These are phyloP conservation scores for Drosophila santomea DNA, from an alignment of 1,140 invertebrate genomes.

Conservation along the genomic window DNA sequence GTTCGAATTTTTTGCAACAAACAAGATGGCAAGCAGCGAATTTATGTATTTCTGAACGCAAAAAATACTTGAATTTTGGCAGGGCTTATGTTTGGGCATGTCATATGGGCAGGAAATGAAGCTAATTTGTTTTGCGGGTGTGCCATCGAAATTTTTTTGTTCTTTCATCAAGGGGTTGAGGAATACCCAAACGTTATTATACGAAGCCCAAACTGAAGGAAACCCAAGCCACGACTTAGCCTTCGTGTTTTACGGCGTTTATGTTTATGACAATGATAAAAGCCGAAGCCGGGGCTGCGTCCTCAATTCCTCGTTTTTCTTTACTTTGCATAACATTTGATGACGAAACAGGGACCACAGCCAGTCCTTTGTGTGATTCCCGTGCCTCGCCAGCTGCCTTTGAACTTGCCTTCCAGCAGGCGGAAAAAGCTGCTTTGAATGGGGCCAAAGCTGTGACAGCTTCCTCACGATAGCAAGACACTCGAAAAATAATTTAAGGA, in stretches of 20 bases:
- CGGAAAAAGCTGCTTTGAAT: slow-evolving; percentile 34
- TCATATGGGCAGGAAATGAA: slow-evolving; percentile 78
- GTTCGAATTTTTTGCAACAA: slow-evolving; percentile 27
- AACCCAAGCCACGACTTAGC: slow-evolving; percentile 25
- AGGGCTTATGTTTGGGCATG: slow-evolving; percentile 63
- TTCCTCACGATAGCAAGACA: slow-evolving; percentile 18
- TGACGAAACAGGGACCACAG: slow-evolving; percentile 55
- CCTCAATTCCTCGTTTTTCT: slow-evolving; percentile 24
- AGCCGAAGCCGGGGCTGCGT: slow-evolving; percentile 35
- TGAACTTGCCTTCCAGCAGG: slow-evolving; percentile 59
- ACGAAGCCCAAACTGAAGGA: slow-evolving; percentile 42
- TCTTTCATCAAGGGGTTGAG: slow-evolving; percentile 25
- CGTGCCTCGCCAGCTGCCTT: slow-evolving; percentile 43
- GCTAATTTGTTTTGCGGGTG: slow-evolving; percentile 78
- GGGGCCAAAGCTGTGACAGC: slow-evolving; percentile 35
- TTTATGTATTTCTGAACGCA: slow-evolving; percentile 54
- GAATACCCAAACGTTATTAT: slow-evolving; percentile 21
- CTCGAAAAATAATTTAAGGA: slow-evolving; percentile 6
- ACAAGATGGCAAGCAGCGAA: slow-evolving; percentile 36
- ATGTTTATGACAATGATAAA: slow-evolving; percentile 54
- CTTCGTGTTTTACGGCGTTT: slow-evolving; percentile 43
- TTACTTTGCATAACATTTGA: slow-evolving; percentile 67
- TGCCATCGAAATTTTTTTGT: slow-evolving; percentile 34
- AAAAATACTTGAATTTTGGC: slow-evolving; percentile 52
- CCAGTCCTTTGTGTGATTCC: slow-evolving; percentile 1